Conservation (phyloP, 2,888 invertebrate genomes). For the Halictus ligatus region DNA sequence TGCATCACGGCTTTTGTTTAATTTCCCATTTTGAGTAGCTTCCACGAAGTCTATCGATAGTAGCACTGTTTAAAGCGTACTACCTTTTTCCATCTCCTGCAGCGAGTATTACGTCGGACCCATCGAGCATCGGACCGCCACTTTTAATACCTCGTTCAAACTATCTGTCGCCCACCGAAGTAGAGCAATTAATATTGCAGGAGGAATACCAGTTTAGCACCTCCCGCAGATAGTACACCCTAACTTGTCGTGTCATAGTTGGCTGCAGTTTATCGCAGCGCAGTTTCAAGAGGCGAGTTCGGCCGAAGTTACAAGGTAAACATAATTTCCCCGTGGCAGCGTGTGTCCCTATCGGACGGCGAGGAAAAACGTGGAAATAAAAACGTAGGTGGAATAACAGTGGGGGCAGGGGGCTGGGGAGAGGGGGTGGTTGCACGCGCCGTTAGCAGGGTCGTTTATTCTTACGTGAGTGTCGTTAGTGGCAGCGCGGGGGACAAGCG, state of each 20-base stretch:
- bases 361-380: not conserved
- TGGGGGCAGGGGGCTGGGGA: too few relatives aligned
- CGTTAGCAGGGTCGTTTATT: conserved; percentile 28
- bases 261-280: conserved; percentile 1
- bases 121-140: not conserved
- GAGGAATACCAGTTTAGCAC: conserved; percentile 11
- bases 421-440: not conserved
- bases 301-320: not conserved
- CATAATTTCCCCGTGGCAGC: conserved; percentile 4
- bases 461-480: conserved; percentile 43
- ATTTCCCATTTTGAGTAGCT: not conserved
- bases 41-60: not conserved
- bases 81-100: too few relatives aligned
- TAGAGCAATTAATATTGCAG: conserved; percentile 14
- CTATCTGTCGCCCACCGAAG: not conserved
- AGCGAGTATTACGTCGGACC: not conserved
- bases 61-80: not conserved
- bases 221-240: conserved; percentile 7
- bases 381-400: not conserved
- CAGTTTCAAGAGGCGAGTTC: conserved; percentile 4
- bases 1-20: not conserved
- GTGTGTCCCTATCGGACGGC: not conserved
- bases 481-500: conserved; percentile 20
- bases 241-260: conserved; percentile 13
- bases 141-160: not conserved